Conservation (phyloP, 2,113 vertebrate species). For the Eudyptes chrysolophus region DNA sequence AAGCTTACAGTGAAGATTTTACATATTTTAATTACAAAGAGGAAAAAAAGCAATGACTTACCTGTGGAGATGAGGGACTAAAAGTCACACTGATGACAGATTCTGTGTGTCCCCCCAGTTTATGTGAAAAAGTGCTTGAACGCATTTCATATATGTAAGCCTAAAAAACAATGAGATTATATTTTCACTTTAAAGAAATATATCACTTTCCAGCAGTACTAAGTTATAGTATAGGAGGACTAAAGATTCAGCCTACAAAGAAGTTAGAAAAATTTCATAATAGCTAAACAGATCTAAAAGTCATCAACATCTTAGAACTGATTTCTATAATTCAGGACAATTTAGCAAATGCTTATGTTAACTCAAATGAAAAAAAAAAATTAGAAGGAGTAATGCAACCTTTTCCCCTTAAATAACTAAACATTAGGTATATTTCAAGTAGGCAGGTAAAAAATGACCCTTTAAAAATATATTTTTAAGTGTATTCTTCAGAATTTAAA, state of each 20-base stretch:
- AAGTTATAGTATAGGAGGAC: background rate
- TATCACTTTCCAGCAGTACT: background rate
- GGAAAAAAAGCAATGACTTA: slow-evolving; percentile 11
- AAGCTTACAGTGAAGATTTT: background rate
- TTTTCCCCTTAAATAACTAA: background rate
- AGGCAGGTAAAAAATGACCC: background rate
- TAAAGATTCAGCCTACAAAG: background rate
- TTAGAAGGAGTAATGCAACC: background rate
- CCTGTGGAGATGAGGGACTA: slow-evolving; percentile 81
- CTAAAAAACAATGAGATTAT: slow-evolving; percentile 64
- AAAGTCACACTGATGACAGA: slow-evolving; percentile 81
- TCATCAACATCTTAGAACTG: background rate
- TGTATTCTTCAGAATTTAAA: background rate
- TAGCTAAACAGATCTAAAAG: background rate
- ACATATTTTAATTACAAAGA: background rate
- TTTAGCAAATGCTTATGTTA: background rate
- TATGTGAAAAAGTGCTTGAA: slow-evolving; percentile 79
- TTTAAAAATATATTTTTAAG: background rate
- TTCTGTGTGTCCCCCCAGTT: slow-evolving; percentile 80
- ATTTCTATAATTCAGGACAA: background rate
- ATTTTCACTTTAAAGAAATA: background rate
- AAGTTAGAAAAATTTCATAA: background rate
- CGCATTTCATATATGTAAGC: slow-evolving; percentile 85
- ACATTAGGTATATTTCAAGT: background rate
- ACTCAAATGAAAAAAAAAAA: background rate